Evolutionary conservation across 1,140 invertebrate genomes (phyloP), one percentile per base, ranked within the genome.

Genomic region (Popillia japonica): DNA sequence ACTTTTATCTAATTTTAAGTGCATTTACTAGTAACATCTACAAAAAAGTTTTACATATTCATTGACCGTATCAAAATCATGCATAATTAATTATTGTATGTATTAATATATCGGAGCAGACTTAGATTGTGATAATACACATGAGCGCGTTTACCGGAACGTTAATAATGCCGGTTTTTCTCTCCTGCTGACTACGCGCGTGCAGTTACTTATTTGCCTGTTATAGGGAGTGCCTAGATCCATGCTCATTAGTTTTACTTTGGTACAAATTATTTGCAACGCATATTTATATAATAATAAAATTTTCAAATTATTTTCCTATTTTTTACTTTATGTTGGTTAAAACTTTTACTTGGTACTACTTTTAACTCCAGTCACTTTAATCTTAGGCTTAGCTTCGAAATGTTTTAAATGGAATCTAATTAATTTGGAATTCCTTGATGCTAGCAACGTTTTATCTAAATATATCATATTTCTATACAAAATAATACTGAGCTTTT

Each of bases 41-140:
- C 17, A 55, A 14, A 55, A 34, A 34, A 34, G 27, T 55, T 17
- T 55, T n/a, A 17, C 44, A 59, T 77, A 77, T 34, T 34, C 75
- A 34, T 20, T 77, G 75, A 77, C 75, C 75, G 75, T 59, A 77
- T 77, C 75, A 23, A 77, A 77, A 77, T 77, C 48, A 77, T 77
- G 59, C 75, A 77, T 77, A 77, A 77, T 77, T 77, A 77, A 77
- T 77, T 77, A 77, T 59, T 34, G 34, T 77, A 77, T 34, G 34
- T 77, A 77, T 77, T 77, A 77, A 77, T 77, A 77, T 27, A 77
- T 77, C 40, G 75, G 27, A 22, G 48, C 48, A 61, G 40, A 77
- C 75, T 76, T 20, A 72, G 23, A 27, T 27, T 34, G 22, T 40
- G 75, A 59, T 77, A 77, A 77, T 59, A 77, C 27, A 34, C 48